A percentile compares a stretch with the other conserved stretches of the same genome.
Evolutionary conservation across 1,140 invertebrate species (phyloP).

Genomic region (Apolygus lucorum): DNA sequence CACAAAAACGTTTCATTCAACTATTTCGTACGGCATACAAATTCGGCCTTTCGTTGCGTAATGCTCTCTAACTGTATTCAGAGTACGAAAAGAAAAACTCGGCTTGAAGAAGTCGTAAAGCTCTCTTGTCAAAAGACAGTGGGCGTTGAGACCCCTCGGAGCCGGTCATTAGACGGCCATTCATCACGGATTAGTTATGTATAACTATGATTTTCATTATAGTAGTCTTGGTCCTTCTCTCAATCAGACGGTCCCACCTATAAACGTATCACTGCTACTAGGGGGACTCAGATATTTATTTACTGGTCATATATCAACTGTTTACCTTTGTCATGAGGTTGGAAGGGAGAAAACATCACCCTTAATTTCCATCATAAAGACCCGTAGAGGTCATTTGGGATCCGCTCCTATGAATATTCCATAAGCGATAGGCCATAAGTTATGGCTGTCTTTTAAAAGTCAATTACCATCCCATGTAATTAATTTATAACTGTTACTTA

Average conservation of each 20-base stretch:
- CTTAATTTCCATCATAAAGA: neutral
- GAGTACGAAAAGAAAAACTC: neutral
- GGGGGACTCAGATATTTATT: neutral
- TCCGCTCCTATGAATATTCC: neutral
- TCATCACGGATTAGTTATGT: neutral
- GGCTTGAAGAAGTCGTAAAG: neutral
- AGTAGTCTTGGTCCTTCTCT: neutral
- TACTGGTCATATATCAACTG: neutral
- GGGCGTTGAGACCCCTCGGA: neutral
- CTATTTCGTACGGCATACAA: too few relatives aligned
- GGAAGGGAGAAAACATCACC: neutral
- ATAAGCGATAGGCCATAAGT: neutral
- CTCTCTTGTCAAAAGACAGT: neutral
- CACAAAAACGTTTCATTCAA: too few relatives aligned
- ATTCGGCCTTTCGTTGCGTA: too few relatives aligned
- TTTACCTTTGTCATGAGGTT: neutral
- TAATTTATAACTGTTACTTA: neutral
- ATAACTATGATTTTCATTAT: neutral
- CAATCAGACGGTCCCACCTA: neutral
- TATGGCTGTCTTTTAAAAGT: neutral
- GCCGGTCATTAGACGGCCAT: neutral
- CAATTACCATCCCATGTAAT: neutral
- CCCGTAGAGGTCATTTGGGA: neutral
- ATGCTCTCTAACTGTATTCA: too few relatives aligned
- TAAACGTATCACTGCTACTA: neutral